Percentiles rank a stretch among this genome's conserved stretches.
phyloP scores from a whole-genome alignment of 2,888 invertebrate species.

The Harpagoxenus sublaevis region DNA sequence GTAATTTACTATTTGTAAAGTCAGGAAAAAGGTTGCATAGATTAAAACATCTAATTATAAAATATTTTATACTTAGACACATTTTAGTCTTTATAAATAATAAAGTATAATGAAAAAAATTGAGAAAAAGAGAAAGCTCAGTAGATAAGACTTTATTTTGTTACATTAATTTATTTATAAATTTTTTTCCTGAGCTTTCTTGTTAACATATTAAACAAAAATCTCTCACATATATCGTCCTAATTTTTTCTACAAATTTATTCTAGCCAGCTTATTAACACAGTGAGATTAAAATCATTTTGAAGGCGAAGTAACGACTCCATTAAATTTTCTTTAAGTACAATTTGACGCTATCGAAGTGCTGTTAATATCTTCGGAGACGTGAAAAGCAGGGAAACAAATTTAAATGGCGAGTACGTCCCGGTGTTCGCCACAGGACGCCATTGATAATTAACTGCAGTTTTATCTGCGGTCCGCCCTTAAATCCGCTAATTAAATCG shows the following conservation, averaged over 20 bases:
- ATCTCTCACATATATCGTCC: neutral
- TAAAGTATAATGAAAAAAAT: no score
- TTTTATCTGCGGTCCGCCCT: slow-evolving; percentile 44
- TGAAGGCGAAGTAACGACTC: neutral
- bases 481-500: slow-evolving; percentile 70
- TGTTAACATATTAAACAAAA: neutral
- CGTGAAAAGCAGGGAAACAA: slow-evolving; percentile 29
- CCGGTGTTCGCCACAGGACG: neutral
- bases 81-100: slow-evolving; percentile 18
- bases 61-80: neutral
- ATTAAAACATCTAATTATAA: slow-evolving; percentile 1
- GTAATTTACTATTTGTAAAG: slow-evolving; percentile 8
- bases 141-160: neutral
- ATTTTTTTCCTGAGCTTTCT: neutral
- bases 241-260: neutral
- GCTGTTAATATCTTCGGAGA: slow-evolving; percentile 29
- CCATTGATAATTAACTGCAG: slow-evolving; percentile 67
- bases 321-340: neutral
- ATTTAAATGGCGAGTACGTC: slow-evolving; percentile 43
- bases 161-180: neutral
- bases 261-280: slow-evolving; percentile 5
- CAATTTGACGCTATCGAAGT: neutral
- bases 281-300: neutral
- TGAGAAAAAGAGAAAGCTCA: neutral
- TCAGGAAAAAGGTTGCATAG: neutral